Evolutionary conservation across 2,888 invertebrate species (phyloP).

Genomic region (Argyresthia goedartella): DNA sequence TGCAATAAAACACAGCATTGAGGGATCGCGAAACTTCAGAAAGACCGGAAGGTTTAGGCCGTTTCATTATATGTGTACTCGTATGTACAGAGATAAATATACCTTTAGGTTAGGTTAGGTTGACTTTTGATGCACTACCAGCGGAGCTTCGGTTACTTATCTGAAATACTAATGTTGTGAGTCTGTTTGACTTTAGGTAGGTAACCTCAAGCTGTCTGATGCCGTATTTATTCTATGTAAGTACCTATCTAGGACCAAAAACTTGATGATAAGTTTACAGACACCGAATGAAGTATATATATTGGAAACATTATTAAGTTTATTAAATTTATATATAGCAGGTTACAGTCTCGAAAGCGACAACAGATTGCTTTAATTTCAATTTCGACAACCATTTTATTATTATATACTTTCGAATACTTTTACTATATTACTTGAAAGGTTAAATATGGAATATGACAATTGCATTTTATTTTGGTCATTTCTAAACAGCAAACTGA

Average conservation of each 20-base stretch:
- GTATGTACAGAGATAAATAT: no score
- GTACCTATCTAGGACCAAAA: slow-evolving; percentile 4
- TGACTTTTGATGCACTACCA: no score
- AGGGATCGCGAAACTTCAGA: no score
- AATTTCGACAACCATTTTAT: slow-evolving; percentile 39
- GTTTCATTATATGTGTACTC: no score
- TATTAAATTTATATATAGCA: slow-evolving; percentile 54
- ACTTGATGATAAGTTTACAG: slow-evolving; percentile 7
- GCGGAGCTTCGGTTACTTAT: no score
- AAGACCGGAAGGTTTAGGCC: no score
- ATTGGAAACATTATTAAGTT: slow-evolving; percentile 14
- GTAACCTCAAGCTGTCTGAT: slow-evolving; percentile 32
- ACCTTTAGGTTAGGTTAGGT: no score
- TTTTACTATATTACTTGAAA: background rate
- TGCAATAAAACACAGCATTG: no score
- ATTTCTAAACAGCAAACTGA: background rate
- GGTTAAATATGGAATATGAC: slow-evolving; percentile 3
- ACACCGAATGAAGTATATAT: no score
- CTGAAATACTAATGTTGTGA: no score
- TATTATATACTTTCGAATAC: slow-evolving; percentile 15
- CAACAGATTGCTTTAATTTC: slow-evolving; percentile 46
- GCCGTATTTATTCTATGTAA: background rate
- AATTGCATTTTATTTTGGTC: background rate
- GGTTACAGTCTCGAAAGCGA: slow-evolving; percentile 50
- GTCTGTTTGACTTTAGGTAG: no score